Evolutionary conservation across 2,797 vertebrate species (phyloP), one percentile per base, ranked within the genome.

Genomic region (Neoniphon sammara): DNA sequence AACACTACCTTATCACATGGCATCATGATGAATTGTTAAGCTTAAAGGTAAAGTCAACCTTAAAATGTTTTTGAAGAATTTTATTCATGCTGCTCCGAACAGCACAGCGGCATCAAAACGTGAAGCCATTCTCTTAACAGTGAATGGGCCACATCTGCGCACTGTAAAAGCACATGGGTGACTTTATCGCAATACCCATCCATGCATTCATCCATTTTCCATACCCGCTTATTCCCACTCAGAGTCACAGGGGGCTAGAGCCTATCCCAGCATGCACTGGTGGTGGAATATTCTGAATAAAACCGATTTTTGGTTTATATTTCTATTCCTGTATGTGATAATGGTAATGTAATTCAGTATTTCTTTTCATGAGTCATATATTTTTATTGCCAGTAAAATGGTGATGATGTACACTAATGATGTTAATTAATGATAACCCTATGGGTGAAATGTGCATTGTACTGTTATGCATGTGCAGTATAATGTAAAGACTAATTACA

Each of bases 1-100:
- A 79, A 71, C 44, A 36, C 14, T 31, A 80, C 34, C 67, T 67
- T 71, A 69, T 71, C 18, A 52, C 11, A 30, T 47, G 23, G 53
- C 25, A 66, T 30, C 3, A 49, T 21, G 15, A 25, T 49, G 3
- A 49, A 17, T 34, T 17, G 46, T 49, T 12, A 6, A 49, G 10
- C n/a, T 20, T 0, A 52, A 52, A 17, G 11, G 20, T 34, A n/a
- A 61, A 61, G 30, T 55, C 18, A 44, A 30, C 7, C 50, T 60
- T 8, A 42, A 18, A 36, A 70, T 20, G 15, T 39, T 42, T 17
- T 23, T 52, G 7, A 34, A 8, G 2, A 11, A 2, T 54, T 12
- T 21, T 42, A 15, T 47, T 36, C 14, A 36, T 25, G 27, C 20
- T 10, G 27, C 30, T 47, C 10, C 31, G 1, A 17, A 20, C 36